phyloP scores from a whole-genome alignment of 2,797 vertebrate genomes.

The Okamejei kenojei region DNA sequence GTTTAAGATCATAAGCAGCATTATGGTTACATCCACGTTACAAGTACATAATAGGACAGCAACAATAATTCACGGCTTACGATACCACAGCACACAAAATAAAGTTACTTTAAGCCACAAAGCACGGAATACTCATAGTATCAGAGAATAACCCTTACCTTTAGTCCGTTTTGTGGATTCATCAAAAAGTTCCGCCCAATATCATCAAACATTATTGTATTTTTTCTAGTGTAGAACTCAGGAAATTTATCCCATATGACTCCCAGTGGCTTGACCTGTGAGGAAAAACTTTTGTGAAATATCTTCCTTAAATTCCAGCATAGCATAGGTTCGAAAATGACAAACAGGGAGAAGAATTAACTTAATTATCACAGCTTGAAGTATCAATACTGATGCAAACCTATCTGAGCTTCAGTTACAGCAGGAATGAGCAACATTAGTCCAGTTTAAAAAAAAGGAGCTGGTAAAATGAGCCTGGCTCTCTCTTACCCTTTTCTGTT shows the following conservation, averaged over 20 bases:
- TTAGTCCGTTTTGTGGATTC: constrained; percentile 97
- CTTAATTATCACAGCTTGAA: neutral
- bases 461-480: neutral
- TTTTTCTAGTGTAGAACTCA: constrained; percentile 90
- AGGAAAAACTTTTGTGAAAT: constrained; percentile 42
- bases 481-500: neutral
- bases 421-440: neutral
- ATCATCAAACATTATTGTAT: constrained; percentile 98
- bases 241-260: constrained; percentile 97
- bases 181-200: constrained; percentile 98
- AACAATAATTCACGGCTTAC: neutral
- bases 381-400: neutral
- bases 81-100: neutral
- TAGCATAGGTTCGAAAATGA: neutral
- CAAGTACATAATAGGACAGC: neutral
- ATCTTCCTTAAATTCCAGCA: neutral
- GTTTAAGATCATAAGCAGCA: neutral
- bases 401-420: neutral
- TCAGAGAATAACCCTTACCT: constrained; percentile 59
- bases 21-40: neutral
- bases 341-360: neutral
- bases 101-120: neutral
- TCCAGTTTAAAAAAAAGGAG: neutral
- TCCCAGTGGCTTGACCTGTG: constrained; percentile 90
- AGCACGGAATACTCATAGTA: neutral